Base-by-base conservation (phyloP, 1,140 invertebrate genomes). In the Geopemphigus sp. region DNA sequence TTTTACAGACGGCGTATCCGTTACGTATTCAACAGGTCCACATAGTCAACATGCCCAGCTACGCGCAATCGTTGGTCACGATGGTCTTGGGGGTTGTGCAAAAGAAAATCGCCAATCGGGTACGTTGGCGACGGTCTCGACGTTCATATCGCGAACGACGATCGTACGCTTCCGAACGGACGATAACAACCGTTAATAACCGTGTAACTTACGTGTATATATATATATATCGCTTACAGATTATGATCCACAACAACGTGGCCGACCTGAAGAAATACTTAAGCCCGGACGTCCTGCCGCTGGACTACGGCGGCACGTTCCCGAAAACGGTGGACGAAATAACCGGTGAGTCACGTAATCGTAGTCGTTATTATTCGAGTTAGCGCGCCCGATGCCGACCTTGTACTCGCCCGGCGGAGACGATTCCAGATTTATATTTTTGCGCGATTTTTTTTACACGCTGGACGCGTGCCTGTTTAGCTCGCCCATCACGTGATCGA, bases 231-330 rank as follows among this genome's bases (percentile, higher is more conserved):
- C 14, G 26, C 12, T 4, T 32, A 11, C 22, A 78, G 74, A 61
- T 78, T 19, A 45, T 26, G 22, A 78, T 78, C 10, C 74, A 78
- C 74, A 47, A 32, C 32, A 19, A 0, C 8, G 10, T 45, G 0
- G 56, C 45, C 14, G 56, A 78, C 6, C 12, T 78, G 6, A 63
- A 63, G 57, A 59, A 78, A 17, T 26, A 78, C 39, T n/a, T 78
- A 17, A 19, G 3, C 10, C 15, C 57, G 0, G 73, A 78, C 19
- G 6, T 76, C 6, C 17, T 81, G 10, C 81, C 81, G 6, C 0
- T 47, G 15, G 74, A 81, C 64, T 81, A 81, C 17, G 81, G 73
- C 8, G 81, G 81, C 15, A 78, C 59, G 19, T 50, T 61, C 15
- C 59, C 72, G 22, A 81, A 78, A 53, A 56, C 73, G 12, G 8